Percentiles rank a stretch among this genome's conserved stretches.
Conservation (phyloP, 2,888 invertebrate species). For the Drosophila kuntzei region DNA sequence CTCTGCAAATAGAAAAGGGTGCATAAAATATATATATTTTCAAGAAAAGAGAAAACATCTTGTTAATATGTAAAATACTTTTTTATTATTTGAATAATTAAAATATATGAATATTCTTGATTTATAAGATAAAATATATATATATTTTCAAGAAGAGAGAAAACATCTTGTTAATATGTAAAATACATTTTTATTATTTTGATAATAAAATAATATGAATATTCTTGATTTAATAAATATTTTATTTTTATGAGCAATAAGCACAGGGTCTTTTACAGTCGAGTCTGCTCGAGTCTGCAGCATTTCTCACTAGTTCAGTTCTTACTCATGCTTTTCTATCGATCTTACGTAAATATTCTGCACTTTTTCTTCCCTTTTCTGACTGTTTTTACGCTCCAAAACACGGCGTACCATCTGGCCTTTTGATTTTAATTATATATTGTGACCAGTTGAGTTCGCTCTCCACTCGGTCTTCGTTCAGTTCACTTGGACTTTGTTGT, state of each 20-base stretch:
- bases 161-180: no score
- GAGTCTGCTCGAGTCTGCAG: not conserved
- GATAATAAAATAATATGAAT: no score
- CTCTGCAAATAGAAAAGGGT: no score
- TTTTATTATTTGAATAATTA: no score
- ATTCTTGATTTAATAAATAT: no score
- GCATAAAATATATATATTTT: no score
- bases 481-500: not conserved
- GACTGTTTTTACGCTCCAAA: conserved; percentile 35
- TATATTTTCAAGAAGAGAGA: no score
- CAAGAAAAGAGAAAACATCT: no score
- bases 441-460: conserved; percentile 70
- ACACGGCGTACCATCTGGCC: conserved; percentile 69
- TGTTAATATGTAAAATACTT: no score
- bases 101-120: no score
- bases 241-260: no score
- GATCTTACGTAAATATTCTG: conserved; percentile 44
- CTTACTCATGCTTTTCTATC: conserved; percentile 62
- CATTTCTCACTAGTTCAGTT: not conserved
- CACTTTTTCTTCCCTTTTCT: conserved; percentile 8
- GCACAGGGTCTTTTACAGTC: not conserved
- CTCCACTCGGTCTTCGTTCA: not conserved
- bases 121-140: not conserved
- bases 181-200: no score
- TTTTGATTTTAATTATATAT: conserved; percentile 80